Evolutionary conservation across 2,113 vertebrate species (phyloP).

Genomic region (Oryzias javanicus): DNA sequence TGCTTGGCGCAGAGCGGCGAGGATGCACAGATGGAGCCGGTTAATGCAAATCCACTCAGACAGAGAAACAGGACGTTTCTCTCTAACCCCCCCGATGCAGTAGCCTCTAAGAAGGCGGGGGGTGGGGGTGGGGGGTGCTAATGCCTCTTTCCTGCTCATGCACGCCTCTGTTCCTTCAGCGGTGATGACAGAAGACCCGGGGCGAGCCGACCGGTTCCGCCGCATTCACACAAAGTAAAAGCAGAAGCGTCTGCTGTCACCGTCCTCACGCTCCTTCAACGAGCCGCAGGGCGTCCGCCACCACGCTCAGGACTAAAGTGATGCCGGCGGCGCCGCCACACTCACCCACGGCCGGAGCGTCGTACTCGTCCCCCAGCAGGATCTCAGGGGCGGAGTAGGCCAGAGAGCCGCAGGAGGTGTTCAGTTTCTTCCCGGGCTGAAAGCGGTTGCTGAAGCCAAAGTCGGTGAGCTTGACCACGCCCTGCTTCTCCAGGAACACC

Average conservation of each 20-base stretch:
- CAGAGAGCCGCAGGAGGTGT: constrained; percentile 96
- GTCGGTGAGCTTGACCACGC: constrained; percentile 96
- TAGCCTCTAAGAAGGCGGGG: constrained; percentile 33
- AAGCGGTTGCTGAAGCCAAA: constrained; percentile 99
- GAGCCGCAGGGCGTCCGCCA: too few relatives aligned
- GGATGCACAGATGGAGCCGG: constrained; percentile 43
- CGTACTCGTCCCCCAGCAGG: constrained; percentile 96
- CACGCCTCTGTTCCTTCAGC: constrained; percentile 19
- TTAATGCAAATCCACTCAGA: constrained; percentile 42
- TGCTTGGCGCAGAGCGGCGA: constrained; percentile 28
- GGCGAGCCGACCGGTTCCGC: too few relatives aligned
- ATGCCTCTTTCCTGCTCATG: background rate
- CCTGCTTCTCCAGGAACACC: constrained; percentile 98
- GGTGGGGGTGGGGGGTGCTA: background rate
- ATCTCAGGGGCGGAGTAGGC: constrained; percentile 98
- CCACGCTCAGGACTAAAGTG: too few relatives aligned
- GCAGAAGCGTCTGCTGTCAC: too few relatives aligned
- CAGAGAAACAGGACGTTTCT: constrained; percentile 43
- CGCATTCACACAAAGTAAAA: too few relatives aligned
- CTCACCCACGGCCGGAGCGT: constrained; percentile 91
- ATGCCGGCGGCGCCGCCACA: background rate
- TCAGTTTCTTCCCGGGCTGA: constrained; percentile 92
- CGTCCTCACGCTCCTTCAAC: too few relatives aligned
- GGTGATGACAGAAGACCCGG: too few relatives aligned
- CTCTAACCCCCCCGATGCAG: constrained; percentile 20